Evolutionary conservation across 2,888 invertebrate species (phyloP), one percentile per base, ranked within the genome.

Genomic region (Venustoraphidia nigricollis): DNA sequence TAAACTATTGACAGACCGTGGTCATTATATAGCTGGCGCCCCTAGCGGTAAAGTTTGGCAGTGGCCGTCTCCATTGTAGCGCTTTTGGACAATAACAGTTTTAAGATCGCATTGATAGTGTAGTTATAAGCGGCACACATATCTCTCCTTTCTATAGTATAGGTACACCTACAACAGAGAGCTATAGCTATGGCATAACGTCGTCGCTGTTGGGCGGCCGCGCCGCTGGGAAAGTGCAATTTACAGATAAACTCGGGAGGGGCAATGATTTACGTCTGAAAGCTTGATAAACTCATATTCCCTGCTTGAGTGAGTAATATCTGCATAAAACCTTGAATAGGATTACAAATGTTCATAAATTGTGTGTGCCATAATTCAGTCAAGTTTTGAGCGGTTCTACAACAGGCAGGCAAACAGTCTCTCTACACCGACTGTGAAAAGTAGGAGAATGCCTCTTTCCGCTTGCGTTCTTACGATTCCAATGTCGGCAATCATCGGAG

Each of bases 201-300:
- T 41, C 34, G 34, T 40, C 46, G 36, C 35, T 47, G 34, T 46
- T 46, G 66, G 67, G 66, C 65, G 63, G 66, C 49, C 39, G 41
- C 36, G 48, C 41, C 47, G 47, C 54, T 72, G 71, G 73, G 73
- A 72, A 76, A 75, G 76, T 77, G 77, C 75, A 72, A 68, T 72
- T 73, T 71, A 71, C 73, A 74, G 77, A 78, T 77, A 77, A 77
- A 66, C 64, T 64, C 62, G 60, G 61, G 59, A 57, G 62, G 62
- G 62, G 70, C 71, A 69, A 75, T 77, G 77, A 77, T 77, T 78
- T 77, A 78, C 76, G 72, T 73, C 72, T 72, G 74, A 76, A 68
- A 77, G 76, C 76, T 77, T 76, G 65, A 65, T 67, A 67, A 66
- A 67, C 66, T 66, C 66, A 66, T 66, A 67, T 66, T 66, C 66